A percentile compares a stretch with the other conserved stretches of the same genome.
Evolutionary conservation across 2,797 vertebrate genomes (phyloP).

Genomic region (Peromyscus nudipes): DNA sequence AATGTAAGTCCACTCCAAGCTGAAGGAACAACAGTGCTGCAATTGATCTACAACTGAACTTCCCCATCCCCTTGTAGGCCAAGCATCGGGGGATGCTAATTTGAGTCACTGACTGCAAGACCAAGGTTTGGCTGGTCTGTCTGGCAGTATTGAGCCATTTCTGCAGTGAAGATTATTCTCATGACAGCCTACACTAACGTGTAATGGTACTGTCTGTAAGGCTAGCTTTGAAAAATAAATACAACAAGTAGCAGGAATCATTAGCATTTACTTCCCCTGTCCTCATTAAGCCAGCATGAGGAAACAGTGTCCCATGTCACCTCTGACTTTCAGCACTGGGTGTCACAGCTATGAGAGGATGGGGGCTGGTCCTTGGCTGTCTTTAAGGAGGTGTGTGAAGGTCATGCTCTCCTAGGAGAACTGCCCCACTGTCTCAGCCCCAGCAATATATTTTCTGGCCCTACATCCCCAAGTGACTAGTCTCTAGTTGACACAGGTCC

Average conservation of each 20-base stretch:
- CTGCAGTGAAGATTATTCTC: not conserved
- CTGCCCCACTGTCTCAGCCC: not conserved
- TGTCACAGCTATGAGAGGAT: constrained; percentile 18
- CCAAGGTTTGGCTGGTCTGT: not conserved
- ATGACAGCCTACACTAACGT: not conserved
- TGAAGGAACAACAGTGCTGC: not conserved
- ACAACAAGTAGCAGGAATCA: not conserved
- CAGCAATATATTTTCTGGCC: not conserved
- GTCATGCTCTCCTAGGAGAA: not conserved
- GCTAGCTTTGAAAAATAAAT: not conserved
- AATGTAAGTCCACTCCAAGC: not conserved
- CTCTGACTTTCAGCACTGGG: constrained; percentile 26
- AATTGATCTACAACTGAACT: not conserved
- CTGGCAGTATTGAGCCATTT: not conserved
- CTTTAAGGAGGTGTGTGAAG: not conserved
- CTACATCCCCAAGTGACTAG: not conserved
- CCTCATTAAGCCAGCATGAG: not conserved
- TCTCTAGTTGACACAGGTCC: not conserved
- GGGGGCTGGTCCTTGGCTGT: not conserved
- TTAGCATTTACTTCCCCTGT: not conserved
- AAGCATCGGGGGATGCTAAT: not conserved
- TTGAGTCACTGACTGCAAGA: too few species aligned
- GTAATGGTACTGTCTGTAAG: not conserved
- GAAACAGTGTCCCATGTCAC: not conserved
- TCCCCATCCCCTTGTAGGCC: not conserved